Percentiles rank a stretch among this genome's conserved stretches.
Evolutionary conservation across 2,888 invertebrate genomes (phyloP).

Genomic region (Synanthedon myopaeformis): DNA sequence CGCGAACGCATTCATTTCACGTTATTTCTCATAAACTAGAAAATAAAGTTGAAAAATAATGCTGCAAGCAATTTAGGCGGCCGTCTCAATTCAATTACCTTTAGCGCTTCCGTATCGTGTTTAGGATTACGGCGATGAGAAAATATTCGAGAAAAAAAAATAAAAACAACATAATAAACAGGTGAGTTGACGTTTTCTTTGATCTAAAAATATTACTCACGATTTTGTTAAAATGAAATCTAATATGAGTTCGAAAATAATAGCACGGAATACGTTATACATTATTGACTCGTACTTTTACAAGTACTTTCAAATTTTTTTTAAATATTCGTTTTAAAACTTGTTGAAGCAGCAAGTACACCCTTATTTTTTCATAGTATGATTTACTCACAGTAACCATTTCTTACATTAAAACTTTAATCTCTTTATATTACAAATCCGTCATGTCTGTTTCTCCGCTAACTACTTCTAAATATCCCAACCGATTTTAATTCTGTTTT

Average conservation of each 20-base stretch:
- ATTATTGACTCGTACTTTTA: no score
- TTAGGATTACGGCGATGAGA: constrained; percentile 48
- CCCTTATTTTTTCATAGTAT: no score
- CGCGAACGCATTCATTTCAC: neutral
- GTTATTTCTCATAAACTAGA: constrained; percentile 2
- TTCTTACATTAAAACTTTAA: no score
- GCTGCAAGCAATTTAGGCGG: constrained; percentile 33
- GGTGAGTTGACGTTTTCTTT: constrained; percentile 19
- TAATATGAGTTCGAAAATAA: no score
- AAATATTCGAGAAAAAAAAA: constrained; percentile 39
- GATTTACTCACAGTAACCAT: no score
- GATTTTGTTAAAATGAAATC: neutral
- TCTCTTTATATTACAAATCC: no score
- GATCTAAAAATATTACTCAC: neutral
- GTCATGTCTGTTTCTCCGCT: no score
- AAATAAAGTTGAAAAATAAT: constrained; percentile 23
- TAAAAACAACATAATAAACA: constrained; percentile 32
- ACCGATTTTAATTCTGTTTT: no score
- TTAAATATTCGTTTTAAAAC: no score
- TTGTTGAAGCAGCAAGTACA: neutral
- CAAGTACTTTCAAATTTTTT: no score
- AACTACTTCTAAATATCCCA: no score
- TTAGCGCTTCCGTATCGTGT: constrained; percentile 26
- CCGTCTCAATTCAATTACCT: constrained; percentile 39
- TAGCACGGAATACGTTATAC: no score